Conservation (phyloP, 2,888 invertebrate genomes). For the Thymelicus sylvestris region DNA sequence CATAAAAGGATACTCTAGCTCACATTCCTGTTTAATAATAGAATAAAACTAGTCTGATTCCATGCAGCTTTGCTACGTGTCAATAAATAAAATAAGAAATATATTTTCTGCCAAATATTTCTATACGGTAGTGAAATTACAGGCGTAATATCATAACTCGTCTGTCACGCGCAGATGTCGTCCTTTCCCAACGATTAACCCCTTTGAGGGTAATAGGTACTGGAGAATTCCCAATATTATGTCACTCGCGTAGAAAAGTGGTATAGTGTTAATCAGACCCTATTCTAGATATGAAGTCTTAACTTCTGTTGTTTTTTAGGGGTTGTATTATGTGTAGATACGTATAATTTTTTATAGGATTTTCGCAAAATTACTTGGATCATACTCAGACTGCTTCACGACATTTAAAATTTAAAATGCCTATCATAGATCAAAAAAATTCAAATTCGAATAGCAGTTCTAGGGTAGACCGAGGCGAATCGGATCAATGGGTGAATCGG, state of each 20-base stretch:
- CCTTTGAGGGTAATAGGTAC: slow-evolving; percentile 61
- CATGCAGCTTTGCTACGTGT: not conserved
- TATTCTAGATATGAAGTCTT: slow-evolving; percentile 6
- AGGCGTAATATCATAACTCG: slow-evolving; percentile 72
- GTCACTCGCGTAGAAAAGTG: slow-evolving; percentile 24
- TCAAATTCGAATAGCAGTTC: too few species aligned
- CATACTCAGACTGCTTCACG: too few species aligned
- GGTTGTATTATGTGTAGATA: not conserved
- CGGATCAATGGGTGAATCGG: too few species aligned
- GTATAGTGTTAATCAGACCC: not conserved
- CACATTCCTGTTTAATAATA: too few species aligned
- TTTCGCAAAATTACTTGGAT: too few species aligned
- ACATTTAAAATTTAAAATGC: too few species aligned
- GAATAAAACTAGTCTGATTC: not conserved
- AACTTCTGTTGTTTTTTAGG: not conserved
- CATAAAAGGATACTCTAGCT: too few species aligned
- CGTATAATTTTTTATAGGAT: too few species aligned
- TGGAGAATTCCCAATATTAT: slow-evolving; percentile 30
- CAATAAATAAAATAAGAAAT: slow-evolving; percentile 15
- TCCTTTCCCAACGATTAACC: slow-evolving; percentile 78
- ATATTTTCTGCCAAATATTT: slow-evolving; percentile 25
- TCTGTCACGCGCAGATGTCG: slow-evolving; percentile 79
- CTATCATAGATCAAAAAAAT: too few species aligned
- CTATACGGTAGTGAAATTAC: slow-evolving; percentile 41
- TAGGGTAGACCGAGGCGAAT: too few species aligned